These are phyloP conservation scores for Melinopterus prodromus DNA, from an alignment of 2,888 invertebrate genomes.

Conservation along the genomic window DNA sequence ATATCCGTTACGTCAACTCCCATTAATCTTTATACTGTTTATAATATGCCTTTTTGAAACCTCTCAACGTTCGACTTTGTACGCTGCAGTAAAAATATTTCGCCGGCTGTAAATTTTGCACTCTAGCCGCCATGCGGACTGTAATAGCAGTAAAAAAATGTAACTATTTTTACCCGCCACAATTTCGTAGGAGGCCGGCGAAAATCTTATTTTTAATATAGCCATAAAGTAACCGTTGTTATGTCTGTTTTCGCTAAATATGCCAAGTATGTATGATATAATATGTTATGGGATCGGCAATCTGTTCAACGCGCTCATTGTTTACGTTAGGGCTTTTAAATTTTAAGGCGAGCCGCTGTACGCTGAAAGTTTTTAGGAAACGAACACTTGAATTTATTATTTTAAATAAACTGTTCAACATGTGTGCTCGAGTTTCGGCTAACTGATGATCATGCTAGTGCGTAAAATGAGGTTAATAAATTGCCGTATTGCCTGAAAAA, in stretches of 20 bases:
- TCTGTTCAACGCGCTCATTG: not conserved
- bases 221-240: not conserved
- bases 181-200: not conserved
- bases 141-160: not conserved
- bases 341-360: not conserved
- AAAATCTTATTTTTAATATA: not conserved
- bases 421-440: not conserved
- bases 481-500: not conserved
- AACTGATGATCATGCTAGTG: not conserved
- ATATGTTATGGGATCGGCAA: not conserved
- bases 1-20: not conserved
- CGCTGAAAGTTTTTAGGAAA: not conserved
- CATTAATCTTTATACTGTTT: not conserved
- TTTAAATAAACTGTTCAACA: not conserved
- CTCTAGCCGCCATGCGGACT: not conserved
- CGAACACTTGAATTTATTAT: not conserved
- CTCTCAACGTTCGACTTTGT: not conserved
- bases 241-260: not conserved
- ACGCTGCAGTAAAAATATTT: not conserved
- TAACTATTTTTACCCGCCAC: not conserved
- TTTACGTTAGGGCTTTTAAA: not conserved
- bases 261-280: conserved; percentile 4
- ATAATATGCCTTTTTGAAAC: not conserved
- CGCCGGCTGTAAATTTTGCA: not conserved
- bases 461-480: not conserved